A percentile compares a stretch with the other conserved stretches of the same genome.
These are phyloP conservation scores for Pseudobourletiella spinata DNA, from an alignment of 1,140 invertebrate species.

Conservation along the genomic window DNA sequence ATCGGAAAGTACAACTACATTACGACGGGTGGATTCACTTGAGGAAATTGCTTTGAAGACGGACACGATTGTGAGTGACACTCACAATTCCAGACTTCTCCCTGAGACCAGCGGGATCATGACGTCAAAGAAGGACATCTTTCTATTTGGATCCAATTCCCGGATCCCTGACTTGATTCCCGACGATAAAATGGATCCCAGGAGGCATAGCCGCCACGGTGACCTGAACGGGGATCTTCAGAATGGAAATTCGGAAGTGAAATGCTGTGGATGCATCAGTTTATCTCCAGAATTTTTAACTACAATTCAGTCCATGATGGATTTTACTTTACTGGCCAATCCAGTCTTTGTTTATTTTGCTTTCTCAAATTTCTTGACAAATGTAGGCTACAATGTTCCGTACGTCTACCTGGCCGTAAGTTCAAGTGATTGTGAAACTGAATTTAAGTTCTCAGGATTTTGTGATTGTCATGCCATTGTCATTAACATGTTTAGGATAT, in stretches of 20 bases:
- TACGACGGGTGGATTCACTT: neutral
- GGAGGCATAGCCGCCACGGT: constrained; percentile 10
- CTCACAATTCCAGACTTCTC: too few species aligned
- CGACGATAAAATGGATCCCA: neutral
- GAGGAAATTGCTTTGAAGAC: neutral
- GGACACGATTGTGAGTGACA: neutral
- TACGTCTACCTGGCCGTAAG: constrained; percentile 68
- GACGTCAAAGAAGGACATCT: neutral
- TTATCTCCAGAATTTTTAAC: constrained; percentile 47
- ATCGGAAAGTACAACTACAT: neutral
- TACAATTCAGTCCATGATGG: constrained; percentile 70
- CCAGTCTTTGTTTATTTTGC: constrained; percentile 71
- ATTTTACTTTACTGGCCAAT: constrained; percentile 71
- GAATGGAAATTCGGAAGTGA: constrained; percentile 36
- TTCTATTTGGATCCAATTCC: neutral
- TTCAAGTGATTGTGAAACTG: too few species aligned
- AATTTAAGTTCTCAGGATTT: too few species aligned
- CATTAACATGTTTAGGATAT: constrained; percentile 35
- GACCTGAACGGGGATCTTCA: too few species aligned
- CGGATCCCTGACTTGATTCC: neutral
- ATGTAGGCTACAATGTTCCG: constrained; percentile 91
- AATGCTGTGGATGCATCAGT: constrained; percentile 39
- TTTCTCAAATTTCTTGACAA: constrained; percentile 88
- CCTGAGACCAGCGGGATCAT: neutral
- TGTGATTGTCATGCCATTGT: too few species aligned